Percentiles rank a stretch among this genome's conserved stretches.
phyloP scores from a whole-genome alignment of 2,888 invertebrate genomes.

The Chydorus sphaericus region DNA sequence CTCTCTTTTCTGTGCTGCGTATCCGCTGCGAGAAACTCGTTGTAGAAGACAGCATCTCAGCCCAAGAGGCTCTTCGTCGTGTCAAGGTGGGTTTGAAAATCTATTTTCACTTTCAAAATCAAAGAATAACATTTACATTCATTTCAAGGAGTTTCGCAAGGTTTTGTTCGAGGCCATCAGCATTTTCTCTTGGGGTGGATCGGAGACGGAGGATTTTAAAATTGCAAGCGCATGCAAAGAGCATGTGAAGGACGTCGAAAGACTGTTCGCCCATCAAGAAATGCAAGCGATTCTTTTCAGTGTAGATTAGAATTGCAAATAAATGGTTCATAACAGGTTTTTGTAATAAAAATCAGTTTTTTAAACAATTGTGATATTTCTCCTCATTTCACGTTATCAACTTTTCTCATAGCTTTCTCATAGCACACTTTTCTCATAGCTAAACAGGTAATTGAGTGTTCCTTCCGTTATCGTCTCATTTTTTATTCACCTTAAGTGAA shows the following conservation, averaged over 20 bases:
- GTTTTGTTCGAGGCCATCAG: constrained; percentile 44
- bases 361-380: no score
- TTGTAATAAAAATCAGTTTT: no score
- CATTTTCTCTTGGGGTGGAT: constrained; percentile 52
- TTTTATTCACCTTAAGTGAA: no score
- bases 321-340: no score
- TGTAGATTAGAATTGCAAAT: no score
- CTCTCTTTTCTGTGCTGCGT: constrained; percentile 58
- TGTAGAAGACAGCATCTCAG: constrained; percentile 9
- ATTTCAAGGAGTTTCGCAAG: constrained; percentile 42
- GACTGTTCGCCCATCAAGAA: no score
- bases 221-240: constrained; percentile 47
- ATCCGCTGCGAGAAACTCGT: constrained; percentile 36
- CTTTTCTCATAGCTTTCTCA: no score
- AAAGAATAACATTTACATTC: constrained; percentile 20
- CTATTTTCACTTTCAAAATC: background rate
- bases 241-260: constrained; percentile 47
- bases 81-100: constrained; percentile 11
- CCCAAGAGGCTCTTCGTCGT: constrained; percentile 6
- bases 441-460: no score
- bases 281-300: no score
- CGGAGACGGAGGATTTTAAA: constrained; percentile 54
- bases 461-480: no score
- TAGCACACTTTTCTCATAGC: no score
- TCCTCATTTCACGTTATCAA: no score